Conservation (phyloP, 2,113 vertebrate species). For the Seriola quinqueradiata region DNA sequence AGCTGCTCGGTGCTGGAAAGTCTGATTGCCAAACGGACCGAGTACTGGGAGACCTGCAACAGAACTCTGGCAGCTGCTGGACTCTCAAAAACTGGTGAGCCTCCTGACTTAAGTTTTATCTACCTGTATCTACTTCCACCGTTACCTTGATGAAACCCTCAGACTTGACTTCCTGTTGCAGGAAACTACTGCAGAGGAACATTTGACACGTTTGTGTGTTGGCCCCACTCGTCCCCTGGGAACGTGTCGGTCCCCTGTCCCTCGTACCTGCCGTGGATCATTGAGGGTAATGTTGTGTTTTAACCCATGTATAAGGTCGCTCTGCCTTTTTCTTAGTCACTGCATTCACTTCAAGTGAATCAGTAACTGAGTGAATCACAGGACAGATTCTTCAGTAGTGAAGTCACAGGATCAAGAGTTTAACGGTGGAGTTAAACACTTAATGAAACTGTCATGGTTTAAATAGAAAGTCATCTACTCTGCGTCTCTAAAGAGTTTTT, state of each 20-base stretch:
- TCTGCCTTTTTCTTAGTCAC: not conserved
- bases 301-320: no score
- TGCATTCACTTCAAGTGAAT: not conserved
- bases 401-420: not conserved
- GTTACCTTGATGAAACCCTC: not conserved
- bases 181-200: conserved; percentile 91
- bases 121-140: not conserved
- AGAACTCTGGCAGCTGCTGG: conserved; percentile 77
- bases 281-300: conserved; percentile 81
- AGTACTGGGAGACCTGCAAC: conserved; percentile 90
- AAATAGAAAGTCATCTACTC: no score
- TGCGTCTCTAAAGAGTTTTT: no score
- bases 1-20: conserved; percentile 87
- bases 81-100: conserved; percentile 81
- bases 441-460: no score
- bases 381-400: not conserved
- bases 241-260: conserved; percentile 94
- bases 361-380: not conserved
- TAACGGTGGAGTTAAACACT: not conserved
- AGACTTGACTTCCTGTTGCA: conserved; percentile 56
- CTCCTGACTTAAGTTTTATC: not conserved
- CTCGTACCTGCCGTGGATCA: conserved; percentile 90
- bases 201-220: conserved; percentile 92
- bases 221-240: conserved; percentile 93
- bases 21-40: conserved; percentile 86